Evolutionary conservation across 2,797 vertebrate species (phyloP).

Genomic region (Onychomys torridus): DNA sequence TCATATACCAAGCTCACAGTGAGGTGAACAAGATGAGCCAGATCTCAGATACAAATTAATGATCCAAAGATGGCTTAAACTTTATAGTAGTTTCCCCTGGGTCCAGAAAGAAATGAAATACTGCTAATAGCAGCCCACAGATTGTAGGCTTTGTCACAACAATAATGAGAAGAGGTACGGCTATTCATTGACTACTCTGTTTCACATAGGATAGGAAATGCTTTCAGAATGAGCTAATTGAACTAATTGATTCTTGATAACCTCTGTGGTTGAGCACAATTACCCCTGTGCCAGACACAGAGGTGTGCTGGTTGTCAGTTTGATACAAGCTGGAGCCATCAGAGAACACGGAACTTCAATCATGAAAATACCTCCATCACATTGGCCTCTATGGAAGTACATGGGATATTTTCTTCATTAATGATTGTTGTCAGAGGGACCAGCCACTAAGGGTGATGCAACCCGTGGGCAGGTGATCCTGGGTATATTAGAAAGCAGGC

Average conservation of each 20-base stretch:
- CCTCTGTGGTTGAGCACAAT: background rate
- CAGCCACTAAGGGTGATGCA: too few relatives aligned
- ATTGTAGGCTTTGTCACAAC: background rate
- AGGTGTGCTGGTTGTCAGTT: background rate
- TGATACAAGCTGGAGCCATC: background rate
- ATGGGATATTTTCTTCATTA: too few relatives aligned
- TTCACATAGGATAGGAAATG: background rate
- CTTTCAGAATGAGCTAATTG: slow-evolving; percentile 46
- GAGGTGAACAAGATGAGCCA: background rate
- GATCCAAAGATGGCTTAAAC: background rate
- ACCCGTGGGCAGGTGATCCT: background rate
- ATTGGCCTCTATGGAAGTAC: background rate
- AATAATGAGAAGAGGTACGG: slow-evolving; percentile 29
- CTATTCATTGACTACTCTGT: background rate
- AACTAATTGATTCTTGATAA: slow-evolving; percentile 5
- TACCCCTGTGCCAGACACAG: background rate
- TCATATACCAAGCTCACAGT: background rate
- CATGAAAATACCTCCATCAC: background rate
- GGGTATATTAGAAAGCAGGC: background rate
- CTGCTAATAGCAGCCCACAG: background rate
- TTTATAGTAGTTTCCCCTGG: background rate
- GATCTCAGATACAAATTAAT: slow-evolving; percentile 21
- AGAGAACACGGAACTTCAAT: background rate
- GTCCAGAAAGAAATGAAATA: slow-evolving; percentile 36
- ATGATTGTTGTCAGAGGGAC: background rate